These are phyloP conservation scores for Pteruthius melanotis DNA, from an alignment of 2,113 vertebrate species.

Conservation along the genomic window DNA sequence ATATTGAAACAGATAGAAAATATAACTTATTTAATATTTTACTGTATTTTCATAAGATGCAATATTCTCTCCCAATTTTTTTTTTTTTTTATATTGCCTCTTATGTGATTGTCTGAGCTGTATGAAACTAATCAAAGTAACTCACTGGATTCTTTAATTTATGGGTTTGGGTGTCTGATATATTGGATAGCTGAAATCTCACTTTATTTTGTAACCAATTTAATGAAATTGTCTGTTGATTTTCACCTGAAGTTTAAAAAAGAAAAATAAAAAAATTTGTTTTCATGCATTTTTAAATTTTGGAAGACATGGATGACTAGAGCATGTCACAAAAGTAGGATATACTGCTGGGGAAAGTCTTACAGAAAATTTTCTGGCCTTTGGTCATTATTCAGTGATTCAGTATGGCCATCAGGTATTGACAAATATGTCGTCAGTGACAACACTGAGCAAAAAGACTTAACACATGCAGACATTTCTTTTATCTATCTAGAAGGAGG, in stretches of 20 bases:
- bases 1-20: neutral
- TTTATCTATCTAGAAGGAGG: neutral
- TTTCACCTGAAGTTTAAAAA: neutral
- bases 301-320: neutral
- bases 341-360: neutral
- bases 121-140: neutral
- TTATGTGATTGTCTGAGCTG: neutral
- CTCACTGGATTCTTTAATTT: neutral
- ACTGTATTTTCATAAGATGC: neutral
- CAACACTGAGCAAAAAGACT: neutral
- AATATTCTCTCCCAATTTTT: neutral
- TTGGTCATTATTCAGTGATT: neutral
- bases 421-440: neutral
- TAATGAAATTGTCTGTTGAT: neutral
- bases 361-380: neutral
- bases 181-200: neutral
- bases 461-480: neutral
- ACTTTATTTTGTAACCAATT: neutral
- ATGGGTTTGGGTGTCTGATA: neutral
- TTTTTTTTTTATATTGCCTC: neutral
- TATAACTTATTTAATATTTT: neutral
- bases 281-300: neutral
- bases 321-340: neutral
- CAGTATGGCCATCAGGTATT: neutral
- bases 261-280: neutral